phyloP scores from a whole-genome alignment of 2,888 invertebrate species.

The Flexamia atlantica region DNA sequence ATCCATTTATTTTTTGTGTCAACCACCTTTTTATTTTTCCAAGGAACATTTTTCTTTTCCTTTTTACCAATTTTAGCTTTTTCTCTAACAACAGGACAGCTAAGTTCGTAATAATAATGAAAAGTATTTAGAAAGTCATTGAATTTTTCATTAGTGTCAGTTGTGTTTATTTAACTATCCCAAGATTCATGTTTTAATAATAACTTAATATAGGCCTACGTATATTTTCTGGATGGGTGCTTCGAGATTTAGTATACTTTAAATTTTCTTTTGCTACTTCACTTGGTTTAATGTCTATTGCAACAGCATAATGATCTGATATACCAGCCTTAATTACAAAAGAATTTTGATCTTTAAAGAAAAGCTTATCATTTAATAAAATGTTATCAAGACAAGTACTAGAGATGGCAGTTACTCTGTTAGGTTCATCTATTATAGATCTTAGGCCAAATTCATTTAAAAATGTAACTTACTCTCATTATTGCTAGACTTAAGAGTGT shows the following conservation, averaged over 20 bases:
- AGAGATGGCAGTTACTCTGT: neutral
- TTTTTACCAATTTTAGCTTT: neutral
- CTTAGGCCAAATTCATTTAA: neutral
- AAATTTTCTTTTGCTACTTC: neutral
- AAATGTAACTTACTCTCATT: neutral
- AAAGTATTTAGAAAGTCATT: neutral
- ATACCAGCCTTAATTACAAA: neutral
- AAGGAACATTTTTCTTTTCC: neutral
- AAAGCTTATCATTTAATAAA: neutral
- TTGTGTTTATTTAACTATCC: neutral
- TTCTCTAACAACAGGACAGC: neutral
- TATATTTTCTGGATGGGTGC: neutral
- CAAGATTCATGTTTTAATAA: neutral
- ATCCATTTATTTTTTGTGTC: neutral
- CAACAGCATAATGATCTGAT: neutral
- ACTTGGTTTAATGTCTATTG: neutral
- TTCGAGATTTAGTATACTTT: neutral
- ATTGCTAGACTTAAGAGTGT: neutral
- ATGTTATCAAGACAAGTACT: neutral
- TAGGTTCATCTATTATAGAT: neutral
- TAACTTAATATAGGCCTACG: neutral
- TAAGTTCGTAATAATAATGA: neutral
- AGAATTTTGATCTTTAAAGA: neutral
- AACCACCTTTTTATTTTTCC: neutral
- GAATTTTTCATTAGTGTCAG: neutral